Percentiles rank a stretch among this genome's conserved stretches.
Evolutionary conservation across 2,888 invertebrate genomes (phyloP).

Genomic region (Coecobrya sp.): DNA sequence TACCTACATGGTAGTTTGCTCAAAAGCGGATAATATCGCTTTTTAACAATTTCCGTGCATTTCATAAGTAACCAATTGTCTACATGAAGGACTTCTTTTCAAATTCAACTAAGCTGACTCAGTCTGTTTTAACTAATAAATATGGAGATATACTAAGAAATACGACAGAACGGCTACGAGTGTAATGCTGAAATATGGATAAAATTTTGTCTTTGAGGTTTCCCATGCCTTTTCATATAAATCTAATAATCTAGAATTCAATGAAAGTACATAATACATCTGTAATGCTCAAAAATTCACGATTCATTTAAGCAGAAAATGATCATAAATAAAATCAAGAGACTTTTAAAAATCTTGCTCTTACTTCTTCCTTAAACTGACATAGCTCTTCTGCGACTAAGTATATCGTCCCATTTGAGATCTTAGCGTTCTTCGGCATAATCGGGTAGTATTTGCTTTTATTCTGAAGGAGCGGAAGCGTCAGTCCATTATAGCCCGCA

Average conservation of each 20-base stretch:
- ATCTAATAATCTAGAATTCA: background rate
- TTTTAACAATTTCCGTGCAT: background rate
- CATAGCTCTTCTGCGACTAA: slow-evolving; percentile 85
- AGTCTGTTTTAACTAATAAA: background rate
- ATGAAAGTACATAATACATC: background rate
- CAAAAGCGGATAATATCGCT: background rate
- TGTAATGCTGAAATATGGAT: background rate
- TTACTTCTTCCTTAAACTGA: slow-evolving; percentile 85
- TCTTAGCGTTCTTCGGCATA: slow-evolving; percentile 82
- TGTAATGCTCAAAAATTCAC: background rate
- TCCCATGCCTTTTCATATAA: background rate
- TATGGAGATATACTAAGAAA: background rate
- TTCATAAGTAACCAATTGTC: background rate
- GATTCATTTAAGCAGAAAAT: background rate
- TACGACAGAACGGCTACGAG: background rate
- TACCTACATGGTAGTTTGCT: background rate
- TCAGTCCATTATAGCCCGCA: slow-evolving; percentile 80
- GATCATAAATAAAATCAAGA: background rate
- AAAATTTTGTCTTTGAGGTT: background rate
- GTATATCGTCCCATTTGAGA: slow-evolving; percentile 85
- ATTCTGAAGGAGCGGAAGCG: slow-evolving; percentile 82
- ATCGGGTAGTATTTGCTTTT: slow-evolving; percentile 85
- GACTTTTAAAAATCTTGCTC: background rate
- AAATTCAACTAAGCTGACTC: background rate
- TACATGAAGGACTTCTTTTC: background rate